These are phyloP conservation scores for Eutolmus rufibarbis DNA, from an alignment of 2,888 invertebrate species.

Conservation along the genomic window DNA sequence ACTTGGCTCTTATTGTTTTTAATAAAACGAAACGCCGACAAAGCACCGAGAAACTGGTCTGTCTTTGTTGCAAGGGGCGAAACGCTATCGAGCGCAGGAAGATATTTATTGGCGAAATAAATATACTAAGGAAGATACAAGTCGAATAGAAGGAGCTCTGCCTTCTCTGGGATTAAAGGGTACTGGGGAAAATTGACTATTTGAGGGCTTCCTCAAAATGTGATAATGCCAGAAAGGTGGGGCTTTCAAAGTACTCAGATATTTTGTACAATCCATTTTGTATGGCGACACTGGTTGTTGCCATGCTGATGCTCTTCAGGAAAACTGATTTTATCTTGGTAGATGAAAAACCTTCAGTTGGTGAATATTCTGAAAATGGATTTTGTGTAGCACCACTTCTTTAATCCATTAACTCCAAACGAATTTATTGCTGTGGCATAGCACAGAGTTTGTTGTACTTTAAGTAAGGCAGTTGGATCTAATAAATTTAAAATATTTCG, in stretches of 20 bases:
- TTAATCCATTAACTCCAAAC: not conserved
- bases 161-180: not conserved
- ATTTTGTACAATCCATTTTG: not conserved
- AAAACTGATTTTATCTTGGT: not conserved
- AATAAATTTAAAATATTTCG: too few relatives aligned
- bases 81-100: not conserved
- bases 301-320: not conserved
- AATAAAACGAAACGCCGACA: not conserved
- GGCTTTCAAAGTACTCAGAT: not conserved
- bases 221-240: not conserved
- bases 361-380: not conserved
- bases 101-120: not conserved
- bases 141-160: not conserved
- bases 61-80: not conserved
- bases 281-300: not conserved
- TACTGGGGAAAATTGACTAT: not conserved
- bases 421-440: not conserved
- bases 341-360: not conserved
- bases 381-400: not conserved
- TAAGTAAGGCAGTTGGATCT: too few relatives aligned
- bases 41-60: not conserved
- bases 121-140: not conserved
- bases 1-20: not conserved
- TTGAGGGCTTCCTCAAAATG: not conserved
- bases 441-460: too few relatives aligned